Percentiles rank a stretch among this genome's conserved stretches.
phyloP scores from a whole-genome alignment of 1,140 invertebrate genomes.

The Drosophila nikananu region DNA sequence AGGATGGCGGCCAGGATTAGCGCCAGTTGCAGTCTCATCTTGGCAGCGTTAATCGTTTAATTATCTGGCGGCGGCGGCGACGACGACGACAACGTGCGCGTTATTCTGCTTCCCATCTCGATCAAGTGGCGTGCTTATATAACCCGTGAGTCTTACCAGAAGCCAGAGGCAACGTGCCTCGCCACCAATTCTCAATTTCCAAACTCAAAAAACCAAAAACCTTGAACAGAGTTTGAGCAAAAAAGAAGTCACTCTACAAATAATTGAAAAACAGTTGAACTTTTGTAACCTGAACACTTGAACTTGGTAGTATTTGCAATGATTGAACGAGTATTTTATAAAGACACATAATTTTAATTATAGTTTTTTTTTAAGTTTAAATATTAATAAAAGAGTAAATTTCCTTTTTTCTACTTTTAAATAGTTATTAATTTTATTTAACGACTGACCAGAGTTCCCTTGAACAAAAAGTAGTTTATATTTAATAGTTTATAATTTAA shows the following conservation, averaged over 20 bases:
- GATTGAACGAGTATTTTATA: neutral
- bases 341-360: neutral
- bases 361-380: too few relatives aligned
- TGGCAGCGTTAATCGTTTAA: constrained; percentile 19
- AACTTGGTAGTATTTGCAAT: neutral
- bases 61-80: constrained; percentile 6
- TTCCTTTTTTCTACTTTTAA: neutral
- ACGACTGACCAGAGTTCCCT: neutral
- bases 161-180: constrained; percentile 56
- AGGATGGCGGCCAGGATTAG: constrained; percentile 25
- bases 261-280: constrained; percentile 44
- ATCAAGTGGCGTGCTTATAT: constrained; percentile 59
- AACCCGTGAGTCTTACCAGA: constrained; percentile 40
- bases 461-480: neutral
- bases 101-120: constrained; percentile 40
- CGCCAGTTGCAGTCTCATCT: constrained; percentile 34
- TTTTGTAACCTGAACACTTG: neutral
- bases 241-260: constrained; percentile 30
- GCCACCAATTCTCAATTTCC: constrained; percentile 52
- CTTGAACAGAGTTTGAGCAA: constrained; percentile 32
- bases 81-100: constrained; percentile 24
- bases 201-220: constrained; percentile 22
- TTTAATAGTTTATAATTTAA: neutral
- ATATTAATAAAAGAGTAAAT: neutral
- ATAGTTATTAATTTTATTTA: neutral